Evolutionary conservation across 2,888 invertebrate species (phyloP).

Genomic region (Anoncus sp.): DNA sequence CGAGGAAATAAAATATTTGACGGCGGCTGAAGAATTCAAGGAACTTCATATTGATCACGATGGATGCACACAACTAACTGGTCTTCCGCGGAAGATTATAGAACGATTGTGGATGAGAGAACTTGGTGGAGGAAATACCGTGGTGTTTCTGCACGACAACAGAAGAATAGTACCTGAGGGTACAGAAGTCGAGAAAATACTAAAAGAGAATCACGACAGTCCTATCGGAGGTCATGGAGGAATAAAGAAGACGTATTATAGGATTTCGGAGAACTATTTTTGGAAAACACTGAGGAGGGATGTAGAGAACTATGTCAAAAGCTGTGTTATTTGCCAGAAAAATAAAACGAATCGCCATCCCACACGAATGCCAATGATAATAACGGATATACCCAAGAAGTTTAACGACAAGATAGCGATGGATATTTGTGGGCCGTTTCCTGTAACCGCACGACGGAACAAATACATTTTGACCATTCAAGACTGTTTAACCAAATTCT

Average conservation of each 20-base stretch:
- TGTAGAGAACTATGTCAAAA: constrained; percentile 64
- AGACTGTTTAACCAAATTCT: constrained; percentile 27
- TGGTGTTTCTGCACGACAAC: too few relatives aligned
- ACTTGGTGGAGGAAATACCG: too few relatives aligned
- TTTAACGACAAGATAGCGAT: constrained; percentile 44
- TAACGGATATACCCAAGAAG: constrained; percentile 34
- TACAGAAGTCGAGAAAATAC: constrained; percentile 18
- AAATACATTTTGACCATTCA: constrained; percentile 29
- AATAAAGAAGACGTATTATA: neutral
- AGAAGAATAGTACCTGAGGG: too few relatives aligned
- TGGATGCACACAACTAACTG: too few relatives aligned
- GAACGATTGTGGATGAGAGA: too few relatives aligned
- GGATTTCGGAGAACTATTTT: constrained; percentile 65
- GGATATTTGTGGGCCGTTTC: constrained; percentile 51
- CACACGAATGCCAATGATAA: constrained; percentile 46
- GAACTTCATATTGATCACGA: too few relatives aligned
- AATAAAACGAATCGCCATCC: constrained; percentile 67
- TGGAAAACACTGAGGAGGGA: constrained; percentile 69
- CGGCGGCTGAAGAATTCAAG: too few relatives aligned
- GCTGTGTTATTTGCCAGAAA: constrained; percentile 69
- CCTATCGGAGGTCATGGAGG: constrained; percentile 71
- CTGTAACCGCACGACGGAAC: constrained; percentile 15
- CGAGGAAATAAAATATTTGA: too few relatives aligned
- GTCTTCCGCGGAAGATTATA: too few relatives aligned
- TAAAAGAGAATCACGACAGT: constrained; percentile 66